Base-by-base conservation (phyloP, 2,888 invertebrate genomes). In the Phymatocera aterrima region DNA sequence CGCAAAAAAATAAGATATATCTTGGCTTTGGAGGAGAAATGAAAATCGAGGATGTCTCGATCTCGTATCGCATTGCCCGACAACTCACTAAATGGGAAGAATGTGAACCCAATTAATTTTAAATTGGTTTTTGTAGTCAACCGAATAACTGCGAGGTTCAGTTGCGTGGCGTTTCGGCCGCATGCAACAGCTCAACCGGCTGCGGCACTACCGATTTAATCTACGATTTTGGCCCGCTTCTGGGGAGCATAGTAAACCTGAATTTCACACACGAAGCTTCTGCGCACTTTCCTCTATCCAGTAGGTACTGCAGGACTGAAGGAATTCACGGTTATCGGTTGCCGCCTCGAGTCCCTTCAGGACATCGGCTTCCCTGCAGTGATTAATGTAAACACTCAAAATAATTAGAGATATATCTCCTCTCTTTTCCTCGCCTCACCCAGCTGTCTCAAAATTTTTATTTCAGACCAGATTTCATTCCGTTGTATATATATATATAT, bases 91-190 rank as follows among this genome's bases (percentile, higher is more conserved):
- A 77, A 78, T 37, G 34, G 18, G 54, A 78, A 78, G 78, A 78
- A 78, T 78, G 78, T 65, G 54, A 57, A 54, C 48, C 78, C 78
- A 78, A 78, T 78, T 78, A 78, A 78, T 78, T 78, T n/a, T 78
- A 78, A 78, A 78, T 78, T 78, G 78, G 70, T 64, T 77, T 78
- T 72, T 57, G 70, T 70, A 28, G 70, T 65, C 78, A 54, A 72
- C 43, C 57, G 68, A 34, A 65, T 12, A 60, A 18, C 68, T n/a
- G n/a, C 68, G 46, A 68, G 24, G 18, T n/a, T 31, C 31, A 34
- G 34, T n/a, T n/a, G n/a, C n/a, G n/a, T n/a, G n/a, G n/a, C n/a
- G n/a, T n/a, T n/a, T 51, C 43, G 18, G 31, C 31, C 72, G 48
- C 51, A 24, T 28, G 72, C n/a, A n/a, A n/a, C n/a, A n/a, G n/a